Evolutionary conservation across 2,113 vertebrate species (phyloP).

Genomic region (Neomonachus schauinslandi): DNA sequence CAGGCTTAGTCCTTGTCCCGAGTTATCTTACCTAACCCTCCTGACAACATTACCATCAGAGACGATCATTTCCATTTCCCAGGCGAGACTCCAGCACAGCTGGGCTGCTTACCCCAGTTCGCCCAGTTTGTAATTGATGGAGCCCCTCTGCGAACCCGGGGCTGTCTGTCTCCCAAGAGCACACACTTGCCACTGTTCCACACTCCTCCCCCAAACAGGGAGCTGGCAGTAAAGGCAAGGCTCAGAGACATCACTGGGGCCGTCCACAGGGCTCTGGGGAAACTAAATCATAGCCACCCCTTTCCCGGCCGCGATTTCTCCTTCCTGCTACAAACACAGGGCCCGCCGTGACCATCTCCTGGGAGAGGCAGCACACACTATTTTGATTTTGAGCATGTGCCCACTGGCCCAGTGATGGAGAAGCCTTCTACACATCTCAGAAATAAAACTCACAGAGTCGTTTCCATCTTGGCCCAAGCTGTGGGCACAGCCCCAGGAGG

Average conservation of each 20-base stretch:
- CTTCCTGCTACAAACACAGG: not conserved
- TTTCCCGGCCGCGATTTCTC: not conserved
- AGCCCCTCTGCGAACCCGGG: not conserved
- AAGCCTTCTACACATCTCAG: constrained; percentile 34
- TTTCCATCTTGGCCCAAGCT: constrained; percentile 51
- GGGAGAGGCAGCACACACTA: not conserved
- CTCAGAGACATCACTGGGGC: not conserved
- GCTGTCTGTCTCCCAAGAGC: not conserved
- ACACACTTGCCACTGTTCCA: not conserved
- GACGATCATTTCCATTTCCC: not conserved
- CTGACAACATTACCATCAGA: not conserved
- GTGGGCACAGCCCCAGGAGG: constrained; percentile 58
- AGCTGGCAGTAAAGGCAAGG: not conserved
- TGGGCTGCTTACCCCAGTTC: not conserved
- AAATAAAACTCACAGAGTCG: constrained; percentile 37
- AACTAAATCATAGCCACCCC: not conserved
- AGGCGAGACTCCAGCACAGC: not conserved
- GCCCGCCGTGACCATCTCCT: not conserved
- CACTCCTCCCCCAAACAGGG: not conserved
- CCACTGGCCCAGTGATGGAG: not conserved
- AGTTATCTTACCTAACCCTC: not conserved
- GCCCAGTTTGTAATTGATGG: not conserved
- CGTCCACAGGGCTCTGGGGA: not conserved
- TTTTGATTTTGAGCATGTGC: constrained; percentile 47
- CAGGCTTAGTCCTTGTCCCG: not conserved